Conservation (phyloP, 2,888 invertebrate genomes). For the Steinernema scapterisci region DNA sequence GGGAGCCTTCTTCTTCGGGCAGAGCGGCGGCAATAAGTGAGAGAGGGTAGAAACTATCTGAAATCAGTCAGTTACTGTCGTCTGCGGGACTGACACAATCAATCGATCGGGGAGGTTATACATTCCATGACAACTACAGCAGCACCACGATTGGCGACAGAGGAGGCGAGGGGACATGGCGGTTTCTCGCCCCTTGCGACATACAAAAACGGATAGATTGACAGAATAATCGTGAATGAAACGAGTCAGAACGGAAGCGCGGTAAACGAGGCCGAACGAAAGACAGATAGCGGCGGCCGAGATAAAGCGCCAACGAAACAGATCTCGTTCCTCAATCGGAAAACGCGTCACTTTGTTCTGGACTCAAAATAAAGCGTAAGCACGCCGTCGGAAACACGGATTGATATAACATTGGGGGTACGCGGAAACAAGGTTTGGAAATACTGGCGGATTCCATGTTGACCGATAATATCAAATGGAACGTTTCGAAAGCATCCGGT, state of each 20-base stretch:
- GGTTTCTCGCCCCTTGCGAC: slow-evolving; percentile 25
- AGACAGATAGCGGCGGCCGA: not conserved
- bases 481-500: not conserved
- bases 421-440: no score
- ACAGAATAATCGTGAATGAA: not conserved
- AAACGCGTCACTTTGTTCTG: no score
- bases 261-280: not conserved
- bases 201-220: slow-evolving; percentile 9
- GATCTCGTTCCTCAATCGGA: no score
- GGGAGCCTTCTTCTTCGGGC: not conserved
- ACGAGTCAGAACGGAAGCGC: no score
- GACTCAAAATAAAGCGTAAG: no score
- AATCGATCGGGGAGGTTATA: slow-evolving; percentile 28
- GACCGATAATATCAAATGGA: not conserved
- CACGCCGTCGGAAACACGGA: no score
- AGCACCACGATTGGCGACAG: slow-evolving; percentile 22
- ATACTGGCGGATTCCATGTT: not conserved
- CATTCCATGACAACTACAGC: slow-evolving; percentile 17
- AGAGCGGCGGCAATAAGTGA: not conserved
- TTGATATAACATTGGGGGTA: no score
- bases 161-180: slow-evolving; percentile 19
- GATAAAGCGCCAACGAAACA: not conserved
- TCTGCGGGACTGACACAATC: not conserved
- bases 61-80: slow-evolving; percentile 26
- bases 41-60: slow-evolving; percentile 4